These are phyloP conservation scores for Ephestia elutella DNA, from an alignment of 1,140 invertebrate genomes.

Conservation along the genomic window DNA sequence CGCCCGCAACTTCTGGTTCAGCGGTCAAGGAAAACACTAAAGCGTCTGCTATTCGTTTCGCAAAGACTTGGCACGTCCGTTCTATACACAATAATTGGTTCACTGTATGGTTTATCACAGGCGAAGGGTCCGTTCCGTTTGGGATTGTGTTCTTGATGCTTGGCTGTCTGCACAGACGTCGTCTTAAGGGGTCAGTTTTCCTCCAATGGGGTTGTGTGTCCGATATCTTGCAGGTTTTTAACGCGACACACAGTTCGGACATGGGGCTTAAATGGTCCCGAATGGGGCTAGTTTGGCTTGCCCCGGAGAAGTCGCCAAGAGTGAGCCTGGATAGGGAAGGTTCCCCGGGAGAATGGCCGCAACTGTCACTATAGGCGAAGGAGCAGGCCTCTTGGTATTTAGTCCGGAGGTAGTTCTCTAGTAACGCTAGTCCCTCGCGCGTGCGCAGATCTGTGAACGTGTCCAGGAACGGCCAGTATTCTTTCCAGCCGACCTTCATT, in stretches of 20 bases:
- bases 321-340: constrained; percentile 46
- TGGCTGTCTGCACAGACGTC: constrained; percentile 51
- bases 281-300: constrained; percentile 30
- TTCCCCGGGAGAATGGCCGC: constrained; percentile 37
- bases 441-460: constrained; percentile 84
- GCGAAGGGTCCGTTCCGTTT: constrained; percentile 43
- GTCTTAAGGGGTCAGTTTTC: constrained; percentile 55
- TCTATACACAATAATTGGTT: constrained; percentile 78
- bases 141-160: constrained; percentile 23
- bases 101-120: constrained; percentile 54
- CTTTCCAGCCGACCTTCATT: constrained; percentile 87
- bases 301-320: constrained; percentile 33
- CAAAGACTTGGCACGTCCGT: constrained; percentile 79
- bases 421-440: constrained; percentile 79
- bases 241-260: constrained; percentile 73
- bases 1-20: constrained; percentile 56
- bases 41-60: constrained; percentile 76
- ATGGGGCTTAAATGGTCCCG: constrained; percentile 71
- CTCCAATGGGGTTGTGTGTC: constrained; percentile 49
- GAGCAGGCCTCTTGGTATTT: constrained; percentile 65
- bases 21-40: constrained; percentile 56
- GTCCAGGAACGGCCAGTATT: constrained; percentile 93
- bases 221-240: constrained; percentile 71
- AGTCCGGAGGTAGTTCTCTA: constrained; percentile 83
- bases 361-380: constrained; percentile 54